A percentile compares a stretch with the other conserved stretches of the same genome.
These are phyloP conservation scores for Poeciliopsis retropinna DNA, from an alignment of 2,113 vertebrate genomes.

Conservation along the genomic window DNA sequence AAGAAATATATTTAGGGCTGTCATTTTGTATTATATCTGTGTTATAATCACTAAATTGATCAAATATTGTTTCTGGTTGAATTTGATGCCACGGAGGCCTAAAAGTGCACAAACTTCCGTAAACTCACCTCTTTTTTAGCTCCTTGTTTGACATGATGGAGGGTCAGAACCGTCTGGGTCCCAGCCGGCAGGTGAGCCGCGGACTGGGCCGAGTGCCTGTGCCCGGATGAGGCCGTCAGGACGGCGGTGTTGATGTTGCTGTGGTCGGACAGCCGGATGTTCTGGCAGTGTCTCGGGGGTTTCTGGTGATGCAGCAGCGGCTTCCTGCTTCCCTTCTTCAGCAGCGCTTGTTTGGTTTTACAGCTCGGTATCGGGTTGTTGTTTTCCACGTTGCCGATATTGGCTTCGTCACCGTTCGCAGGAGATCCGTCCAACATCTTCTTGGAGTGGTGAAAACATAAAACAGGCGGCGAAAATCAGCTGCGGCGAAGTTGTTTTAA, in stretches of 20 bases:
- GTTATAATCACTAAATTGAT: background rate
- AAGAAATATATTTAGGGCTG: background rate
- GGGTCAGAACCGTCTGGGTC: slow-evolving; percentile 2
- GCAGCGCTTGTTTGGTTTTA: slow-evolving; percentile 50
- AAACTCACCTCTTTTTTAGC: slow-evolving; percentile 64
- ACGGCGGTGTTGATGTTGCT: slow-evolving; percentile 64
- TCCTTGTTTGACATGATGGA: slow-evolving; percentile 56
- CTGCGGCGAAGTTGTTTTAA: slow-evolving; percentile 21
- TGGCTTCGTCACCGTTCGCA: slow-evolving; percentile 40
- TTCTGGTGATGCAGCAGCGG: slow-evolving; percentile 52
- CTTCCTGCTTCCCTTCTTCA: slow-evolving; percentile 70
- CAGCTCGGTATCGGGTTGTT: slow-evolving; percentile 50
- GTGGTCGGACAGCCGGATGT: slow-evolving; percentile 60
- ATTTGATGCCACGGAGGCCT: background rate
- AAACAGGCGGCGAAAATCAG: slow-evolving; percentile 21
- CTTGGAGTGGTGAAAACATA: slow-evolving; percentile 39
- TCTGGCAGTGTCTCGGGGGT: slow-evolving; percentile 30
- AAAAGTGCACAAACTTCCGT: background rate
- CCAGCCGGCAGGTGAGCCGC: slow-evolving; percentile 15
- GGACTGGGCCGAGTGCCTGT: slow-evolving; percentile 23
- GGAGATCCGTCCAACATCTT: slow-evolving; percentile 72
- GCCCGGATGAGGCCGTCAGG: background rate
- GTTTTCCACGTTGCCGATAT: slow-evolving; percentile 69
- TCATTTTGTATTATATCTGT: background rate
- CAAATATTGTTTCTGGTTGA: background rate